phyloP scores from a whole-genome alignment of 2,888 invertebrate genomes.

The Helleia helle region DNA sequence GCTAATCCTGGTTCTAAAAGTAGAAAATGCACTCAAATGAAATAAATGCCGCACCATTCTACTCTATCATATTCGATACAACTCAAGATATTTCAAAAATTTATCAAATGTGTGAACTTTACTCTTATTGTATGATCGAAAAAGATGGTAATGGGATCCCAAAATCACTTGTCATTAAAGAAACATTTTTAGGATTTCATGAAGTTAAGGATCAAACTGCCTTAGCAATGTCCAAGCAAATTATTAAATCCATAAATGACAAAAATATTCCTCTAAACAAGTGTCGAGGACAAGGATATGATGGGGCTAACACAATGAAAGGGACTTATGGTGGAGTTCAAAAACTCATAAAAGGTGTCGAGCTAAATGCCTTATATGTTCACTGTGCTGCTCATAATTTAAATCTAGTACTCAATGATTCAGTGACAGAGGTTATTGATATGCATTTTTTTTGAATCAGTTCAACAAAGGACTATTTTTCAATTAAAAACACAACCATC shows the following conservation, averaged over 20 bases:
- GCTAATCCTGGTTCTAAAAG: slow-evolving; percentile 18
- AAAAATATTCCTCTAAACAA: slow-evolving; percentile 18
- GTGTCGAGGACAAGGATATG: slow-evolving; percentile 13
- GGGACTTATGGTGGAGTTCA: slow-evolving; percentile 14
- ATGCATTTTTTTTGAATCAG: slow-evolving; percentile 12
- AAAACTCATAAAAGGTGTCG: slow-evolving; percentile 14
- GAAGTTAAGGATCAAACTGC: slow-evolving; percentile 19
- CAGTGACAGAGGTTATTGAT: slow-evolving; percentile 15
- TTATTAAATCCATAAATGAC: slow-evolving; percentile 18
- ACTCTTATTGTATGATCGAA: slow-evolving; percentile 17
- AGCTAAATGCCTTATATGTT: slow-evolving; percentile 15
- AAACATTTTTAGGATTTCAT: slow-evolving; percentile 20
- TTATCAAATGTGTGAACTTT: slow-evolving; percentile 17
- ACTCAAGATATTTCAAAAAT: slow-evolving; percentile 20
- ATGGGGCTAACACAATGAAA: slow-evolving; percentile 13
- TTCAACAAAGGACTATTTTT: too few relatives aligned
- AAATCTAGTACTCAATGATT: slow-evolving; percentile 17
- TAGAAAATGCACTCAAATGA: slow-evolving; percentile 19
- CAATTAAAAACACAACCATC: too few relatives aligned
- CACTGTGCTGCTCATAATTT: slow-evolving; percentile 16
- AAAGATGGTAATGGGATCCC: slow-evolving; percentile 16
- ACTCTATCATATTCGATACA: slow-evolving; percentile 20
- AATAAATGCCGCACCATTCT: slow-evolving; percentile 18
- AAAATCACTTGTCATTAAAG: slow-evolving; percentile 16
- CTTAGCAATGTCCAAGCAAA: slow-evolving; percentile 18